Evolutionary conservation across 2,113 vertebrate genomes (phyloP).

Genomic region (Diadophis punctatus): DNA sequence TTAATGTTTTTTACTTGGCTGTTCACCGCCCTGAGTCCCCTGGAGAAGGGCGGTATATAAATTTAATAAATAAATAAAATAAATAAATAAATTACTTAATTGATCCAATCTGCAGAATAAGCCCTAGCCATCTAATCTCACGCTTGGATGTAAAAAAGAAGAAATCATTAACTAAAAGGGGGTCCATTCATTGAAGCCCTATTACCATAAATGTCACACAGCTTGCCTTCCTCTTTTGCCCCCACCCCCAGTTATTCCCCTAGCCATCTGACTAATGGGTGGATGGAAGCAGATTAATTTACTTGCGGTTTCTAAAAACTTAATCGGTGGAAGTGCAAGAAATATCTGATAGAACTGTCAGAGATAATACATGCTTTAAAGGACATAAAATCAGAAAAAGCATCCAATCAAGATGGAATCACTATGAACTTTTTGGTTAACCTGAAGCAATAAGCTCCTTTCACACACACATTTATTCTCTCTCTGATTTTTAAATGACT

Average conservation of each 20-base stretch:
- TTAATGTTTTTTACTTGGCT: no score
- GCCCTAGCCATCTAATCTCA: slow-evolving; percentile 41
- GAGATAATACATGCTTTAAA: slow-evolving; percentile 62
- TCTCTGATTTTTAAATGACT: slow-evolving; percentile 22
- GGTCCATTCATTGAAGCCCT: slow-evolving; percentile 56
- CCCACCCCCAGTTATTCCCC: slow-evolving; percentile 54
- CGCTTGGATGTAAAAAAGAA: slow-evolving; percentile 38
- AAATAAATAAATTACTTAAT: no score
- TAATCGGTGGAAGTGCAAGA: slow-evolving; percentile 61
- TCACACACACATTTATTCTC: neutral
- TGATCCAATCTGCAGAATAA: slow-evolving; percentile 55
- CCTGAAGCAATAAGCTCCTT: neutral
- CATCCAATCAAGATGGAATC: neutral
- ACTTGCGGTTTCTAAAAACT: slow-evolving; percentile 64
- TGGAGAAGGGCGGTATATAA: no score
- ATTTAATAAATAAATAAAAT: no score
- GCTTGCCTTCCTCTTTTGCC: slow-evolving; percentile 30
- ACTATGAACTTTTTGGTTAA: slow-evolving; percentile 27
- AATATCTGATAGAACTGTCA: slow-evolving; percentile 62
- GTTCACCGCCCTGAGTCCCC: no score
- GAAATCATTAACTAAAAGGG: slow-evolving; percentile 55
- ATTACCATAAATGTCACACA: slow-evolving; percentile 67
- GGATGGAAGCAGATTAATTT: slow-evolving; percentile 61
- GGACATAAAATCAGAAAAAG: slow-evolving; percentile 58
- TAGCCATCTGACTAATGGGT: slow-evolving; percentile 60